Conservation (phyloP, 2,888 invertebrate species). For the Cylloceria caligata region DNA sequence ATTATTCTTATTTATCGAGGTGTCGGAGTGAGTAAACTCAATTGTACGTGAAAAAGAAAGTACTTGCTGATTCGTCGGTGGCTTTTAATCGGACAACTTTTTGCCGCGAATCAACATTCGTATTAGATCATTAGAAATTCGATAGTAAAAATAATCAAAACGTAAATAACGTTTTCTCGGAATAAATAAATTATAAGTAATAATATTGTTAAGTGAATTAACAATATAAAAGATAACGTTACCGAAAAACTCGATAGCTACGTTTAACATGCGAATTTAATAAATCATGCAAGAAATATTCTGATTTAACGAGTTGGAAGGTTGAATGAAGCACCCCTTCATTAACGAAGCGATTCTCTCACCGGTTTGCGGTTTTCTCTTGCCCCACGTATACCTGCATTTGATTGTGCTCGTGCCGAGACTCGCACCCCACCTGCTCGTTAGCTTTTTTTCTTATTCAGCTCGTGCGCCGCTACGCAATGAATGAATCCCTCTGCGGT, state of each 20-base stretch:
- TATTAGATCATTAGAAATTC: neutral
- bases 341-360: constrained; percentile 13
- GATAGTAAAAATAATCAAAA: neutral
- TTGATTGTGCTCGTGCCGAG: constrained; percentile 28
- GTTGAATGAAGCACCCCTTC: constrained; percentile 16
- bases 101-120: neutral
- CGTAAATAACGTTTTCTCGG: neutral
- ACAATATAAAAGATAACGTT: no score
- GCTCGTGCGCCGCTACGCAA: constrained; percentile 18
- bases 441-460: constrained; percentile 39
- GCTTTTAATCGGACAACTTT: neutral
- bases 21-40: neutral
- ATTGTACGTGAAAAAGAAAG: neutral
- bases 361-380: constrained; percentile 39
- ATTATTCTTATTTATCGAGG: constrained; percentile 6
- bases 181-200: no score
- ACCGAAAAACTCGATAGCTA: no score
- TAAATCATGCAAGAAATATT: neutral
- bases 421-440: constrained; percentile 20
- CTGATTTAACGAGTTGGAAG: neutral
- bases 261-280: no score
- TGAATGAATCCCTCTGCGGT: constrained; percentile 30
- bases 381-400: constrained; percentile 27
- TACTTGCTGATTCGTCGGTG: neutral
- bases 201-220: no score